Conservation (phyloP, 2,113 vertebrate species). For the Tauraco erythrolophus region DNA sequence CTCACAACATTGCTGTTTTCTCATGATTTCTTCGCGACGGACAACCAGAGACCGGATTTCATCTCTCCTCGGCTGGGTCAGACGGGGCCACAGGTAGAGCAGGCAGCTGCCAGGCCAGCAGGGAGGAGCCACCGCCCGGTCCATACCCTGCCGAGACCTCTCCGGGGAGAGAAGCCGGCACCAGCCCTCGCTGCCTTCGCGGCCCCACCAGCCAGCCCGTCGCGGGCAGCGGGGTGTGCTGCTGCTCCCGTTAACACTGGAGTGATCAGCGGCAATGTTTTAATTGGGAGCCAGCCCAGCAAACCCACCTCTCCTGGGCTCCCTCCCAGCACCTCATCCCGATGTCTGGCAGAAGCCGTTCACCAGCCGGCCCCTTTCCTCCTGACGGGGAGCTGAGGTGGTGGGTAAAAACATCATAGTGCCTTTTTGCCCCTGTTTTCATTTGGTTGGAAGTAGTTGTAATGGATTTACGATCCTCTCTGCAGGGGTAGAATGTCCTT, state of each 20-base stretch:
- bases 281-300: neutral
- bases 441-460: neutral
- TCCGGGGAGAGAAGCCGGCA: fast-evolving
- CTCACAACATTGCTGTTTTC: neutral
- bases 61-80: neutral
- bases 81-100: neutral
- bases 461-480: neutral
- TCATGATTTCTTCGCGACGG: neutral
- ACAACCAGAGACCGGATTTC: neutral
- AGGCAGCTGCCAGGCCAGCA: neutral
- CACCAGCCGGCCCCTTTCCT: neutral
- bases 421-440: neutral
- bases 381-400: neutral
- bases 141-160: neutral
- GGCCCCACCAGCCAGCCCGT: fast-evolving
- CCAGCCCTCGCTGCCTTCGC: fast-evolving
- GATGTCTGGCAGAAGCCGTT: neutral
- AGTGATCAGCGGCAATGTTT: neutral
- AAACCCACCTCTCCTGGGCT: neutral
- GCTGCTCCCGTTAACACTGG: neutral
- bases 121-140: neutral
- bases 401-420: neutral
- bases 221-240: fast-evolving
- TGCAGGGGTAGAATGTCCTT: neutral
- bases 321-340: neutral